Evolutionary conservation across 2,888 invertebrate species (phyloP).

Genomic region (Lacanobia oleracea): DNA sequence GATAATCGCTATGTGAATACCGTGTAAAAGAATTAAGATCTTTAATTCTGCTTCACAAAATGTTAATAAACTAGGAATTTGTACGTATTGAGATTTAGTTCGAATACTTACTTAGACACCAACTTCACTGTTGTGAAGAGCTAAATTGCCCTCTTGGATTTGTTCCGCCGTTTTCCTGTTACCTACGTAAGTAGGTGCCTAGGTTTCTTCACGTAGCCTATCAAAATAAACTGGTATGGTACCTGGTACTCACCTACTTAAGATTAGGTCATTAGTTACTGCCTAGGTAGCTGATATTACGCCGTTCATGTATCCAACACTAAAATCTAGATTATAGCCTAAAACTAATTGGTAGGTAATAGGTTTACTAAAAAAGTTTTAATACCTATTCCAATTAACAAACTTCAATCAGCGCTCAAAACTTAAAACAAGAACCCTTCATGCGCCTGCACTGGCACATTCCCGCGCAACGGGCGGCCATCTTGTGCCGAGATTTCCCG

Average conservation of each 20-base stretch:
- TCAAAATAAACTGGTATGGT: background rate
- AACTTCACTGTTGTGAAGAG: constrained; percentile 5
- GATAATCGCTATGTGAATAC: constrained; percentile 65
- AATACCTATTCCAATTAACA: constrained; percentile 49
- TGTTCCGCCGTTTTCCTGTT: constrained; percentile 23
- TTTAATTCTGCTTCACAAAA: constrained; percentile 55
- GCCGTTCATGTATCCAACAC: background rate
- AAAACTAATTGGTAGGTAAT: too few species aligned
- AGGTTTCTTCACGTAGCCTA: constrained; percentile 6
- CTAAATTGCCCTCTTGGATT: constrained; percentile 13
- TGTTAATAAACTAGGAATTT: constrained; percentile 40
- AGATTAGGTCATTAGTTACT: background rate
- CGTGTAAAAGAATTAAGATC: constrained; percentile 65
- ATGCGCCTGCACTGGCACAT: constrained; percentile 68
- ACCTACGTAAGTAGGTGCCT: too few species aligned
- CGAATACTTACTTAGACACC: background rate
- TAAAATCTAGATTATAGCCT: background rate
- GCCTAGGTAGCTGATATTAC: background rate
- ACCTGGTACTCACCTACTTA: background rate
- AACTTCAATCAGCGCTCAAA: constrained; percentile 57
- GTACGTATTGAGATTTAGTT: constrained; percentile 21
- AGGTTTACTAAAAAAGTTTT: too few species aligned
- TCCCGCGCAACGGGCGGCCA: constrained; percentile 86
- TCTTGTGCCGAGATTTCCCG: constrained; percentile 79
- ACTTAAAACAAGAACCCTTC: constrained; percentile 67